These are phyloP conservation scores for Athalia cordata DNA, from an alignment of 2,888 invertebrate species.

Conservation along the genomic window DNA sequence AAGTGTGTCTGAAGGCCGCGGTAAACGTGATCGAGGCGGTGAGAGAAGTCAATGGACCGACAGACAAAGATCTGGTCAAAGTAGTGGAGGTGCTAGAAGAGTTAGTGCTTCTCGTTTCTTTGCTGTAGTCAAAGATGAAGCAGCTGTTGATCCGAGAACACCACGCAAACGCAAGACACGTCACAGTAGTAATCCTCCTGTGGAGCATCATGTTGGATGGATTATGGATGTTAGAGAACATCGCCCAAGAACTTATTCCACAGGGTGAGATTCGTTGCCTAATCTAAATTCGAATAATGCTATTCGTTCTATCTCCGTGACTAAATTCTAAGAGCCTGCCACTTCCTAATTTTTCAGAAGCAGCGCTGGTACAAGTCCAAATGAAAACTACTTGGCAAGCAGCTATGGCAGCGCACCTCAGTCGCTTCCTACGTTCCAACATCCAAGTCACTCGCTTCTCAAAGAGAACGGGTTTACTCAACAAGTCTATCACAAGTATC, in stretches of 20 bases:
- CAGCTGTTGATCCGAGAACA: slow-evolving; percentile 79
- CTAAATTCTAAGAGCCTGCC: slow-evolving; percentile 44
- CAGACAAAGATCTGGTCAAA: slow-evolving; percentile 53
- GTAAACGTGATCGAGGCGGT: slow-evolving; percentile 60
- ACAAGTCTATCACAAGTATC: slow-evolving; percentile 97
- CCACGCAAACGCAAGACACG: slow-evolving; percentile 92
- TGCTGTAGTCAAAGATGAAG: slow-evolving; percentile 91
- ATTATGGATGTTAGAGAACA: slow-evolving; percentile 95
- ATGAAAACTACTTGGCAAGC: slow-evolving; percentile 79
- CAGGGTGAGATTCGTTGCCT: slow-evolving; percentile 76
- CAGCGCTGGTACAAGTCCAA: slow-evolving; percentile 86
- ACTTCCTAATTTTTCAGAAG: slow-evolving; percentile 75
- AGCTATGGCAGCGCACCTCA: slow-evolving; percentile 89
- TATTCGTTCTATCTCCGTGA: background rate
- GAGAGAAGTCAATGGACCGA: slow-evolving; percentile 63
- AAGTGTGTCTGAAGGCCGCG: slow-evolving; percentile 53
- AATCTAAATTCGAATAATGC: slow-evolving; percentile 29
- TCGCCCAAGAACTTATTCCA: slow-evolving; percentile 85
- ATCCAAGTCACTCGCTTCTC: slow-evolving; percentile 95
- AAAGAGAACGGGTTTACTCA: slow-evolving; percentile 98
- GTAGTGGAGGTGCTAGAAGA: slow-evolving; percentile 56
- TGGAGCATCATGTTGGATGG: slow-evolving; percentile 98
- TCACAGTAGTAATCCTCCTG: slow-evolving; percentile 94
- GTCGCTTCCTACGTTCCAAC: slow-evolving; percentile 93
- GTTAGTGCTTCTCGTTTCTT: slow-evolving; percentile 91